Conservation (phyloP, 92 coral and sea anemone genomes). For the Umimayanthus chanpuru region DNA sequence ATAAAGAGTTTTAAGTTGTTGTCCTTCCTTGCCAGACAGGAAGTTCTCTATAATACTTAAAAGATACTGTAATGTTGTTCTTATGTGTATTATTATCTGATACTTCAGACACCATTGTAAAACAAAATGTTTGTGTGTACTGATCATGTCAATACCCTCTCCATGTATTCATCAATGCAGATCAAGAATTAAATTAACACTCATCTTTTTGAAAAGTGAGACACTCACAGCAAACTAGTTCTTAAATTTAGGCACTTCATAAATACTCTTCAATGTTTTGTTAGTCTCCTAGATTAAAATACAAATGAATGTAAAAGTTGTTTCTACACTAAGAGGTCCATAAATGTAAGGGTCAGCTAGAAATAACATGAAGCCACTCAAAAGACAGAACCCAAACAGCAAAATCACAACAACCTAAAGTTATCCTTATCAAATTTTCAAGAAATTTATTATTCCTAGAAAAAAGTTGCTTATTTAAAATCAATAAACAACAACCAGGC, state of each 20-base stretch:
- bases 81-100: neutral
- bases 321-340: neutral
- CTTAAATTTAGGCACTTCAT: constrained; percentile 11
- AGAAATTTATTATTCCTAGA: neutral
- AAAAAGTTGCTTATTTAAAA: neutral
- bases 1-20: neutral
- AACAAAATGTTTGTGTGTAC: constrained; percentile 42
- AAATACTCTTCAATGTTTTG: neutral
- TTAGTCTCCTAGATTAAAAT: neutral
- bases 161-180: neutral
- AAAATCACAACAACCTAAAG: neutral
- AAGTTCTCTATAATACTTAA: neutral
- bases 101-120: constrained; percentile 7
- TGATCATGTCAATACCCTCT: neutral
- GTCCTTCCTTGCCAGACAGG: neutral
- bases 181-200: neutral
- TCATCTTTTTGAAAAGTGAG: neutral
- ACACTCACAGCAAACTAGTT: constrained; percentile 2
- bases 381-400: neutral
- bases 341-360: neutral
- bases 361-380: neutral
- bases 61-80: constrained; percentile 4
- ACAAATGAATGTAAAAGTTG: neutral
- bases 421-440: neutral
- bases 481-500: neutral